Evolutionary conservation across 2,888 invertebrate species (phyloP).

Genomic region (Leucozona laternaria): DNA sequence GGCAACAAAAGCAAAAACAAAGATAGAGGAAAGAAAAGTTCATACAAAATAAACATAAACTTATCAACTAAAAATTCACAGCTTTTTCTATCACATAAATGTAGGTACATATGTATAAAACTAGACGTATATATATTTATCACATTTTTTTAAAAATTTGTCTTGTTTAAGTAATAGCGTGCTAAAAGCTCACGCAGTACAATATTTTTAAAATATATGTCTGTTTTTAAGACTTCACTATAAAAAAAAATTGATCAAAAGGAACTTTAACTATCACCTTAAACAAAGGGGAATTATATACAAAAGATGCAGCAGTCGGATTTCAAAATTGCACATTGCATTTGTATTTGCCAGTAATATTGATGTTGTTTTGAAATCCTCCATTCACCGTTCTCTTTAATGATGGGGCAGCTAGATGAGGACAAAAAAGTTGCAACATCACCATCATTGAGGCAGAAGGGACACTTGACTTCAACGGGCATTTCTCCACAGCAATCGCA

Average conservation of each 20-base stretch:
- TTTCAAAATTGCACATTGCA: slow-evolving; percentile 18
- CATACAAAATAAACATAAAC: background rate
- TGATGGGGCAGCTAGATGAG: slow-evolving; percentile 21
- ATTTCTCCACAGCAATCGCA: slow-evolving; percentile 8
- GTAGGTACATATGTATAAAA: no score
- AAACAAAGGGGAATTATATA: slow-evolving; percentile 12
- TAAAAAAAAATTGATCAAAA: slow-evolving; percentile 10
- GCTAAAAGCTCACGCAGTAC: slow-evolving; percentile 2
- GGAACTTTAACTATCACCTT: background rate
- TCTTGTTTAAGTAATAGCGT: slow-evolving; percentile 3
- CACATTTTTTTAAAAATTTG: background rate
- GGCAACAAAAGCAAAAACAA: no score
- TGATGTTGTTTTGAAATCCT: slow-evolving; percentile 2
- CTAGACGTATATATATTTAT: background rate
- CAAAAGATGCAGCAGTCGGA: slow-evolving; percentile 1
- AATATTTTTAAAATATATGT: slow-evolving; percentile 13
- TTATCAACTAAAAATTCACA: no score
- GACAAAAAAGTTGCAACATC: slow-evolving; percentile 9
- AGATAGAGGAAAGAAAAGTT: no score
- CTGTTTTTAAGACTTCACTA: slow-evolving; percentile 13
- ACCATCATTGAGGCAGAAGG: slow-evolving; percentile 20
- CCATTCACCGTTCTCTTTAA: slow-evolving; percentile 26
- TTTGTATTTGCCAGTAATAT: no score
- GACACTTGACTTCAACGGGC: slow-evolving; percentile 13
- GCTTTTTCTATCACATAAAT: no score